phyloP scores from a whole-genome alignment of 2,113 vertebrate species.

The Isichthys henryi region DNA sequence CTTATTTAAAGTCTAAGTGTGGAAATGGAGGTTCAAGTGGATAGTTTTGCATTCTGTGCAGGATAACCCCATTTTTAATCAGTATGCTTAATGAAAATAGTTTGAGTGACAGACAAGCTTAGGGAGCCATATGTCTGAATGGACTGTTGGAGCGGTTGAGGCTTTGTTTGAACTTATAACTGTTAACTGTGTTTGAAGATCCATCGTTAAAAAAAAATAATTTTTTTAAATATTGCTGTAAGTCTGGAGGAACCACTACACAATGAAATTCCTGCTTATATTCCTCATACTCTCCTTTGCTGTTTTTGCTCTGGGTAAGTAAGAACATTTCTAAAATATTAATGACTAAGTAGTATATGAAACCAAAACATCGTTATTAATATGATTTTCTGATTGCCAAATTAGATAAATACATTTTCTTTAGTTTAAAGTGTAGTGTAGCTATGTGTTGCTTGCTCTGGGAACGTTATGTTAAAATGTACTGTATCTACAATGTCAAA shows the following conservation, averaged over 20 bases:
- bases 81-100: background rate
- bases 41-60: background rate
- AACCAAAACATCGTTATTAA: background rate
- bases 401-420: background rate
- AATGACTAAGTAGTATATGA: background rate
- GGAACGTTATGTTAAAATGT: background rate
- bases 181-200: background rate
- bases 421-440: background rate
- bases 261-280: constrained; percentile 1
- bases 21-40: background rate
- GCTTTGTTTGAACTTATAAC: background rate
- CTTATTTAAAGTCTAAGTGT: background rate
- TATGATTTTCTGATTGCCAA: background rate
- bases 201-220: background rate
- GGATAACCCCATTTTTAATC: background rate
- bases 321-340: background rate
- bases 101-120: background rate
- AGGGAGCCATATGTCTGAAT: background rate
- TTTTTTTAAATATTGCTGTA: background rate
- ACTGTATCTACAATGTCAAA: background rate
- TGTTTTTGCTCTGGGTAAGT: background rate
- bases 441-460: background rate
- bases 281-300: background rate
- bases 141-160: background rate
- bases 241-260: background rate